Base-by-base conservation (phyloP, 2,888 invertebrate species). In the Hypomecis atomaria region DNA sequence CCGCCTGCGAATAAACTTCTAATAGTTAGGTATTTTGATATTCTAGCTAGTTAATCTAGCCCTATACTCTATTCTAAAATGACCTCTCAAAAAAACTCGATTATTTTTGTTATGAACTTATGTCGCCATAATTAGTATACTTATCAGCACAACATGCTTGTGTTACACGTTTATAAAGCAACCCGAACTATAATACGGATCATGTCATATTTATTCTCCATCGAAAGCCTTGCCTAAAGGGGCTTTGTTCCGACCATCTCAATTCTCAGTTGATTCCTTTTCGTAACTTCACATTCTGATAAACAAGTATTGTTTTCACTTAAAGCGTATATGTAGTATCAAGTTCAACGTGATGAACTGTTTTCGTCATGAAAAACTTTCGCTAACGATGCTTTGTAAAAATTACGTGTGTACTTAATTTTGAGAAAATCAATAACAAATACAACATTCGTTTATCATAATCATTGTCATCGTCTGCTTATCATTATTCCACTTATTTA, bases 151-250 rank as follows among this genome's bases (percentile, higher is more conserved):
- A 10, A 52, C 23, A 50, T 53, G 0, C 0, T 53, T 1, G 0
- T 47, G 37, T 57, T 11, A 42, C 42, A 59, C 9, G 43, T 42
- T 36, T 58, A 36, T 47, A 40, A 61, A 49, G 38, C 55, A 55
- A 33, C 11, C 13, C 11, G 43, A n/a, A 55, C 23, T 37, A 55
- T 50, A 43, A 55, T 55, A 55, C 37, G 48, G 55, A 56, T 62
- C 56, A 50, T 55, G 55, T 55, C 33, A 55, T 49, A 54, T 60
- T 59, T 59, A 53, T 59, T 48, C 50, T 45, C 50, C 56, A 10
- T 40, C 34, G 45, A 56, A 56, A 56, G 44, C 42, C 33, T 40
- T 53, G 40, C 47, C 56, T 62, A 56, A 50, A 37, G 49, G 44
- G 44, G 62, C 50, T 56, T 62, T 62, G 62, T 56, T 50, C 9